Conservation (phyloP, 2,888 invertebrate species). For the Spisula subtruncata region DNA sequence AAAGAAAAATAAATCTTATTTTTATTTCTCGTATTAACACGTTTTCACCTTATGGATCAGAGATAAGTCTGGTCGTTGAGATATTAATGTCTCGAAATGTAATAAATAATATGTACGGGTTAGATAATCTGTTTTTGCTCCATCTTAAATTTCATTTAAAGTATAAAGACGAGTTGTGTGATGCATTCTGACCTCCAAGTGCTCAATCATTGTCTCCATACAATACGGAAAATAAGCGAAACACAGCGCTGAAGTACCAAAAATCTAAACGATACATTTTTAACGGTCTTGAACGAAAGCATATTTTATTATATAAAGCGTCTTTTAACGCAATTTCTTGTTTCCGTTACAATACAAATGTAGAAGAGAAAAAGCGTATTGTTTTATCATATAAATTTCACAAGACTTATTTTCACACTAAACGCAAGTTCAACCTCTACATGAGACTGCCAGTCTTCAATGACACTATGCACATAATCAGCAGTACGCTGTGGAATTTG, state of each 20-base stretch:
- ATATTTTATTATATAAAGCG: no score
- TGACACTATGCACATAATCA: neutral
- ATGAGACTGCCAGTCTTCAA: neutral
- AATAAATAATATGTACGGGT: no score
- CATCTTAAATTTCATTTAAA: neutral
- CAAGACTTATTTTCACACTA: neutral
- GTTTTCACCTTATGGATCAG: neutral
- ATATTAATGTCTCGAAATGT: no score
- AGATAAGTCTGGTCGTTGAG: neutral
- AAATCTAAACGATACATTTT: no score
- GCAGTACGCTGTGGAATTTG: neutral
- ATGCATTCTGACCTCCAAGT: no score
- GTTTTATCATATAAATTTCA: neutral
- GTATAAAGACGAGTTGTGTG: no score
- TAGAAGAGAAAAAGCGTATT: neutral
- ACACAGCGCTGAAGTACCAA: no score
- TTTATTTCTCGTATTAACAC: neutral
- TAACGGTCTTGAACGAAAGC: no score
- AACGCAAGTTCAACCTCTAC: neutral
- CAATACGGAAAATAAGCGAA: no score
- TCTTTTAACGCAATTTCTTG: neutral
- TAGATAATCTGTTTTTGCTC: neutral
- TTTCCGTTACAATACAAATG: neutral
- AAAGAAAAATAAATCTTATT: neutral
- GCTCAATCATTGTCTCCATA: no score